Evolutionary conservation across 2,113 vertebrate species (phyloP).

Genomic region (Okapia johnstoni): DNA sequence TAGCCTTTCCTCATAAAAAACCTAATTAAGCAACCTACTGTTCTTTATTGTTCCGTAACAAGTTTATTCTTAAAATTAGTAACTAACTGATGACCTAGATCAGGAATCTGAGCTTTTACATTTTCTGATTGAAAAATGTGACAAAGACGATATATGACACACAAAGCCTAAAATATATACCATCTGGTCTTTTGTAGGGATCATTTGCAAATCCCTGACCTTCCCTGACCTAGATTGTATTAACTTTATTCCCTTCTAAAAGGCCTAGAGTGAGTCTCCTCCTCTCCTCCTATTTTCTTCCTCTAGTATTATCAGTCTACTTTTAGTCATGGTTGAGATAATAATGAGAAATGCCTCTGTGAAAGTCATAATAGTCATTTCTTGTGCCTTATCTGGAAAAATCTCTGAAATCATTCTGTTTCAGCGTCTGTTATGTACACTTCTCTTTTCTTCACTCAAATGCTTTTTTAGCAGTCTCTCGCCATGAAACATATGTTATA

Average conservation of each 20-base stretch:
- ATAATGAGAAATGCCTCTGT: neutral
- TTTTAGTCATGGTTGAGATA: neutral
- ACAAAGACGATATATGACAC: neutral
- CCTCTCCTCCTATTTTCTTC: neutral
- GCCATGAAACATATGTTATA: neutral
- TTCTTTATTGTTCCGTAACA: neutral
- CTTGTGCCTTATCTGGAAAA: conserved; percentile 27
- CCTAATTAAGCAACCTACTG: neutral
- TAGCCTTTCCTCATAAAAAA: neutral
- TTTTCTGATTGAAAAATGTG: neutral
- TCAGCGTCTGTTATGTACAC: neutral
- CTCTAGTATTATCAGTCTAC: neutral
- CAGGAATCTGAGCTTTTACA: neutral
- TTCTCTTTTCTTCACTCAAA: neutral
- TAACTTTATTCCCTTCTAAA: neutral
- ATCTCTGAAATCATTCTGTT: neutral
- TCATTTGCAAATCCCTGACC: neutral
- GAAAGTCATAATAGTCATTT: neutral
- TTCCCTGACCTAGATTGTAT: neutral
- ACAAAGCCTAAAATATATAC: neutral
- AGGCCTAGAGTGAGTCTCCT: neutral
- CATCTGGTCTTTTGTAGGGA: neutral
- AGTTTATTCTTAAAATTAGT: neutral
- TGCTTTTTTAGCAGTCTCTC: neutral
- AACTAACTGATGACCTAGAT: neutral